Conservation (phyloP, 1,140 invertebrate genomes). For the Papilio aristodemus region DNA sequence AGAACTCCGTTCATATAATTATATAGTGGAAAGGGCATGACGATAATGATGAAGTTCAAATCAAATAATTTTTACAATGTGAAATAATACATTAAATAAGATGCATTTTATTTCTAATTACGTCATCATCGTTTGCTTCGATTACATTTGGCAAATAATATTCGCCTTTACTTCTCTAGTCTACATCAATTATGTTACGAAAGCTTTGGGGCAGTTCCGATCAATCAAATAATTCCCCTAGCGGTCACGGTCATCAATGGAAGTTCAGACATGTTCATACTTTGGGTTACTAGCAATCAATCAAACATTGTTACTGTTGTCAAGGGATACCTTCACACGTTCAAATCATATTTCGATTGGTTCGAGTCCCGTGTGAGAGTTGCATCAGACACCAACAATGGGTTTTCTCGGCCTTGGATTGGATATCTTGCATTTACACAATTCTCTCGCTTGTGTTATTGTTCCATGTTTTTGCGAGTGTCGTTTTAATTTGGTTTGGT, state of each 20-base stretch:
- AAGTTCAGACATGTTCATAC: not conserved
- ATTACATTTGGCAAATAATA: too few species aligned
- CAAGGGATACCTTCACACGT: slow-evolving; percentile 26
- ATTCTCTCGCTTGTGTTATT: slow-evolving; percentile 14
- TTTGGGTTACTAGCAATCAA: slow-evolving; percentile 25
- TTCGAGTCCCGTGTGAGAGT: slow-evolving; percentile 30
- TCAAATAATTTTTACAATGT: too few species aligned
- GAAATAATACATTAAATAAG: too few species aligned
- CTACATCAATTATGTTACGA: not conserved
- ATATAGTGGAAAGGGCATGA: too few species aligned
- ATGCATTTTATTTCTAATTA: too few species aligned
- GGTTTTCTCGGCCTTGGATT: slow-evolving; percentile 28
- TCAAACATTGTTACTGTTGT: slow-evolving; percentile 22
- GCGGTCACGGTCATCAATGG: not conserved
- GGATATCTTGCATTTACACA: slow-evolving; percentile 1
- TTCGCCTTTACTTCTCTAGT: too few species aligned
- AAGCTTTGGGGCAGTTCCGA: not conserved
- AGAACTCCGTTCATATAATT: too few species aligned
- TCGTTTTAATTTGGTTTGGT: slow-evolving; percentile 15
- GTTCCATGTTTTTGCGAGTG: slow-evolving; percentile 17
- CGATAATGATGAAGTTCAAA: too few species aligned
- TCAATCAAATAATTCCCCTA: not conserved
- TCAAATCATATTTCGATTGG: slow-evolving; percentile 15
- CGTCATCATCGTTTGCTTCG: too few species aligned
- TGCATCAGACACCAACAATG: slow-evolving; percentile 24